Conservation (phyloP, 2,113 vertebrate species). For the Microtus ochrogaster region DNA sequence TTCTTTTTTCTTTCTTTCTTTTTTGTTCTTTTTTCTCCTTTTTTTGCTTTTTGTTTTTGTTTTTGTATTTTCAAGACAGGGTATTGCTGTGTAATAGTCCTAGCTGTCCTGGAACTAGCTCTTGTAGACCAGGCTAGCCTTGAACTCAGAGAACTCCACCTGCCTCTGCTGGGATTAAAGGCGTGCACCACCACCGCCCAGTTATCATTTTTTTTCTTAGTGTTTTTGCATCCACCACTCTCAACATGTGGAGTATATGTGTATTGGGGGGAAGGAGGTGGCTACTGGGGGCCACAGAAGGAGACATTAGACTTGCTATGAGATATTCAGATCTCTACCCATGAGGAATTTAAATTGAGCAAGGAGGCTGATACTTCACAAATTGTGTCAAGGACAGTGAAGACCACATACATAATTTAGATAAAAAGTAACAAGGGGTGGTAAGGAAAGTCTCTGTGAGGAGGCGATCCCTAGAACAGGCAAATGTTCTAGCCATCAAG, state of each 20-base stretch:
- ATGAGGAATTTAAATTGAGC: neutral
- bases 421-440: neutral
- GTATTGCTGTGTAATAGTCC: too few relatives aligned
- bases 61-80: too few relatives aligned
- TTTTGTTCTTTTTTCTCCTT: too few relatives aligned
- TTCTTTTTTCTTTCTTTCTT: neutral
- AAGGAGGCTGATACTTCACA: neutral
- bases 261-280: too few relatives aligned
- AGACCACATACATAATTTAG: neutral
- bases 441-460: neutral
- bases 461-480: neutral
- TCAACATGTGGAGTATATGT: neutral
- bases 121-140: too few relatives aligned
- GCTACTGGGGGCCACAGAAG: neutral
- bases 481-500: neutral
- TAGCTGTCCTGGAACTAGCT: too few relatives aligned
- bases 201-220: neutral
- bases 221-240: neutral
- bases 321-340: neutral
- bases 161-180: too few relatives aligned
- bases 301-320: neutral
- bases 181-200: too few relatives aligned
- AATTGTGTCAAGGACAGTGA: neutral
- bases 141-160: too few relatives aligned
- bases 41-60: too few relatives aligned